These are phyloP conservation scores for Tarsius wallacei DNA, from an alignment of 2,797 vertebrate species.

Conservation along the genomic window DNA sequence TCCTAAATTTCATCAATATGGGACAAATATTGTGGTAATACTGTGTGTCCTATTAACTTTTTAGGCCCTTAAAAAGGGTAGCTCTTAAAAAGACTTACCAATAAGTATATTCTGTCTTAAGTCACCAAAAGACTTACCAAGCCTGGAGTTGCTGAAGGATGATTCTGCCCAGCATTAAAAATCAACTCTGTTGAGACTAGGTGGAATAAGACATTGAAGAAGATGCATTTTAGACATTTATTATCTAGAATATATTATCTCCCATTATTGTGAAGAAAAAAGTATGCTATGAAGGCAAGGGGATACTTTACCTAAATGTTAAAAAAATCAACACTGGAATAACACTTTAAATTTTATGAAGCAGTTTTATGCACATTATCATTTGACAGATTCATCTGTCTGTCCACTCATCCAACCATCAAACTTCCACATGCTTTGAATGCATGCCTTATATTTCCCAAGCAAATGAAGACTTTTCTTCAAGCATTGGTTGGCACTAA, in stretches of 20 bases:
- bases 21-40: not conserved
- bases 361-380: not conserved
- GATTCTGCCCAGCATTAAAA: not conserved
- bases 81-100: not conserved
- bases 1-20: not conserved
- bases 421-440: not conserved
- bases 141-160: not conserved
- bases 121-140: not conserved
- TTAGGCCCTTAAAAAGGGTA: not conserved
- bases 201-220: not conserved
- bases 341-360: not conserved
- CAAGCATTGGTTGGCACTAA: not conserved
- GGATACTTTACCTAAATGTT: not conserved
- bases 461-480: constrained; percentile 5
- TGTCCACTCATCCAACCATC: not conserved
- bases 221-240: constrained; percentile 19
- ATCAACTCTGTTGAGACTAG: not conserved
- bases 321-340: not conserved
- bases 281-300: not conserved
- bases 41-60: not conserved
- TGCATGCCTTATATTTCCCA: not conserved
- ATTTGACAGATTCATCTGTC: not conserved
- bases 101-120: constrained; percentile 23
- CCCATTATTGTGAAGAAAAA: not conserved
- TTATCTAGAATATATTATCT: constrained; percentile 43